Conservation (phyloP, 2,888 invertebrate genomes). For the Sialis fuliginosa region DNA sequence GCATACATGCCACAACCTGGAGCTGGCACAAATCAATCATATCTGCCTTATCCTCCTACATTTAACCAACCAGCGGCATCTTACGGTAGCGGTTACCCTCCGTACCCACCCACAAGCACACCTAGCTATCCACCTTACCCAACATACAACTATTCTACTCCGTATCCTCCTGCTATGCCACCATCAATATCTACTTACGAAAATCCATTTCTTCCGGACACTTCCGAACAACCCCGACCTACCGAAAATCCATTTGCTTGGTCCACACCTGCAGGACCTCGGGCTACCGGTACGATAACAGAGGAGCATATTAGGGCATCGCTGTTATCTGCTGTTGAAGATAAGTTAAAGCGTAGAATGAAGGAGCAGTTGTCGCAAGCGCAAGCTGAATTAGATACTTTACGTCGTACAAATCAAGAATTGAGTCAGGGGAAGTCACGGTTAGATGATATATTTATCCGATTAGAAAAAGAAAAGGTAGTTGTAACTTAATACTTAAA, state of each 20-base stretch:
- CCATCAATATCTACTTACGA: neutral
- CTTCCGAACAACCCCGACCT: conserved; percentile 10
- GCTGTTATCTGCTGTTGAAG: conserved; percentile 85
- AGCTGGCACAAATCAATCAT: conserved; percentile 18
- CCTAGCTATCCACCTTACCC: conserved; percentile 20
- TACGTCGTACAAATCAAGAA: conserved; percentile 74
- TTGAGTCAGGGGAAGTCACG: conserved; percentile 67
- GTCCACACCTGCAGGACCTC: conserved; percentile 24
- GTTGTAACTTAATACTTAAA: conserved; percentile 4
- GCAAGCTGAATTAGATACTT: conserved; percentile 80
- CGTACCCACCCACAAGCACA: conserved; percentile 31
- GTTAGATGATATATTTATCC: conserved; percentile 58
- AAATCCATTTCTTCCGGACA: conserved; percentile 2
- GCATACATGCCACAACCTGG: conserved; percentile 28
- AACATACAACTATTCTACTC: conserved; percentile 11
- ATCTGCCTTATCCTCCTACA: conserved; percentile 36
- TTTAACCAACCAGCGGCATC: conserved; percentile 16
- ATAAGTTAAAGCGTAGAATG: conserved; percentile 73
- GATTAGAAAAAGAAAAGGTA: conserved; percentile 56
- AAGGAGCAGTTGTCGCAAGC: conserved; percentile 81
- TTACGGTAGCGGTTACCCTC: conserved; percentile 15
- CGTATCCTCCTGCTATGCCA: conserved; percentile 19
- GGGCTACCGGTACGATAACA: conserved; percentile 58
- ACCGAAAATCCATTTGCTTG: conserved; percentile 17
- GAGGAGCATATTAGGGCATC: conserved; percentile 92